Evolutionary conservation across 2,797 vertebrate species (phyloP).

Genomic region (Sciaenops ocellatus): DNA sequence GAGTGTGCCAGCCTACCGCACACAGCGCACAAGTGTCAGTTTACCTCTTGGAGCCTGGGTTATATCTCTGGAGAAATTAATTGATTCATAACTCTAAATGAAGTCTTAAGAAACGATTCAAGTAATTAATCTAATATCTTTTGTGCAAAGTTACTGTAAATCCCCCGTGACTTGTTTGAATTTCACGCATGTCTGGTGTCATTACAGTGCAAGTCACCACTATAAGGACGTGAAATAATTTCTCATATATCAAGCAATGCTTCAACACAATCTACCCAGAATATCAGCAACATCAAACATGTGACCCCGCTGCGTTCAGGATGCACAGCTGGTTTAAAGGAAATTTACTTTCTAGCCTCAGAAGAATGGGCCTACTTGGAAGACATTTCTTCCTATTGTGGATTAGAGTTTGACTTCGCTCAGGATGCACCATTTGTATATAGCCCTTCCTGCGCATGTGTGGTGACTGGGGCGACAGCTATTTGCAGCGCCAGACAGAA

Average conservation of each 20-base stretch:
- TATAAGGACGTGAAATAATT: not conserved
- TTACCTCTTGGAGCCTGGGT: constrained; percentile 90
- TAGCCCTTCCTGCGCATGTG: constrained; percentile 69
- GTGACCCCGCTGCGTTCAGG: constrained; percentile 47
- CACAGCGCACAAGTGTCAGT: constrained; percentile 93
- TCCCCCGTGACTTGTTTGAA: not conserved
- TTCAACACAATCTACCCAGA: constrained; percentile 5
- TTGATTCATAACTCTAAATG: constrained; percentile 88
- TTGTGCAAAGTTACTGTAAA: not conserved
- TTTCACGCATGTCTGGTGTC: not conserved
- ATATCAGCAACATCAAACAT: constrained; percentile 41
- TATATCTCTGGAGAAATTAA: constrained; percentile 89
- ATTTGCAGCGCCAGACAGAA: constrained; percentile 78
- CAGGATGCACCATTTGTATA: constrained; percentile 56
- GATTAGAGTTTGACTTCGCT: constrained; percentile 35
- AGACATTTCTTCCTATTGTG: constrained; percentile 58
- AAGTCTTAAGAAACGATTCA: constrained; percentile 68
- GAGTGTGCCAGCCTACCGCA: constrained; percentile 93
- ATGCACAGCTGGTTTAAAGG: constrained; percentile 54
- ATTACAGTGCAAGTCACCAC: not conserved
- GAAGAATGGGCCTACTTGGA: constrained; percentile 65
- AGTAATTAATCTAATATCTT: not conserved
- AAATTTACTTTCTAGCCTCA: constrained; percentile 60
- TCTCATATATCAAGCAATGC: constrained; percentile 21
- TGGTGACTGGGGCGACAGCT: constrained; percentile 67